A percentile compares a stretch with the other conserved stretches of the same genome.
These are phyloP conservation scores for Acanthisitta chloris DNA, from an alignment of 2,113 vertebrate species.

Conservation along the genomic window DNA sequence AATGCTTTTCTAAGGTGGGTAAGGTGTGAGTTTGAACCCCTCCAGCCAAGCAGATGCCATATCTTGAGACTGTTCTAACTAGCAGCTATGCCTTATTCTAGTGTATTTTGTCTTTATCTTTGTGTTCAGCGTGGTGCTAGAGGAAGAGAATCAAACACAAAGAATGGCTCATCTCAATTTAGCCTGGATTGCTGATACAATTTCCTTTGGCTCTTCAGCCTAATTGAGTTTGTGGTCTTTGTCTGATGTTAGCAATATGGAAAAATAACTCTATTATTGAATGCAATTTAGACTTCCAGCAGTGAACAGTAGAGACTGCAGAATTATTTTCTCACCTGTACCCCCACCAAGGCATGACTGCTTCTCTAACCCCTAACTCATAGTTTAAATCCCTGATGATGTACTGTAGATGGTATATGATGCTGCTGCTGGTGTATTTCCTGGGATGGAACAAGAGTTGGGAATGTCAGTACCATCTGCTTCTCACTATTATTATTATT, in stretches of 20 bases:
- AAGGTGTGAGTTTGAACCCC: background rate
- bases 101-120: background rate
- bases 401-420: background rate
- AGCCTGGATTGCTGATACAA: background rate
- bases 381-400: background rate
- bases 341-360: background rate
- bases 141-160: background rate
- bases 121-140: background rate
- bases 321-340: background rate
- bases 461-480: background rate
- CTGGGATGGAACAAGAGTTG: background rate
- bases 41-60: background rate
- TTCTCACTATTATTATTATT: background rate
- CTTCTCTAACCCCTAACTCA: background rate
- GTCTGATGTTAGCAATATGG: background rate
- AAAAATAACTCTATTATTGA: background rate
- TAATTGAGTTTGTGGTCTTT: background rate
- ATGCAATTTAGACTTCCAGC: background rate
- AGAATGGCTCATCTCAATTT: background rate
- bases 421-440: background rate
- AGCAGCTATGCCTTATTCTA: background rate
- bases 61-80: background rate
- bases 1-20: background rate
- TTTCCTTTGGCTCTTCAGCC: background rate
- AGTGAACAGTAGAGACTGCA: background rate